These are phyloP conservation scores for Eulemur rufifrons DNA, from an alignment of 2,113 vertebrate genomes.

Conservation along the genomic window DNA sequence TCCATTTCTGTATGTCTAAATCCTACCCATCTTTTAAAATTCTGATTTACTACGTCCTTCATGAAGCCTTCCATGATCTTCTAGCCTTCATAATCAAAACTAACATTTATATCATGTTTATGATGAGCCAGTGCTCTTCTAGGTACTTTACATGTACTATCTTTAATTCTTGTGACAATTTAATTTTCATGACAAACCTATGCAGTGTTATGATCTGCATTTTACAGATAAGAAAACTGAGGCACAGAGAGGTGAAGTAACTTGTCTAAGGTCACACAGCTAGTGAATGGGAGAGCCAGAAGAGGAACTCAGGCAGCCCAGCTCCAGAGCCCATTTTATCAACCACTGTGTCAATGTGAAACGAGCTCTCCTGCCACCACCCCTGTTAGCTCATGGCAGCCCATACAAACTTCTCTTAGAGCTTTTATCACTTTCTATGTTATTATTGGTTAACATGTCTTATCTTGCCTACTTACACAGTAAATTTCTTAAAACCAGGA, in stretches of 20 bases:
- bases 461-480: background rate
- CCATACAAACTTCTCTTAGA: background rate
- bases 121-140: background rate
- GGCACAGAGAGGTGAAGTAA: background rate
- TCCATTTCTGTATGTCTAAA: background rate
- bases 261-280: background rate
- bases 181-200: background rate
- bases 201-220: background rate
- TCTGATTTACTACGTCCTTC: background rate
- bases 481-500: background rate
- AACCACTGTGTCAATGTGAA: background rate
- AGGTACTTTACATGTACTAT: background rate
- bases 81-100: background rate
- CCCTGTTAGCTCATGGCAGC: background rate
- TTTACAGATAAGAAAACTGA: background rate
- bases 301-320: background rate
- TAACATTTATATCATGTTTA: background rate
- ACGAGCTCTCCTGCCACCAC: too few relatives aligned
- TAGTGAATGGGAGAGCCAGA: background rate
- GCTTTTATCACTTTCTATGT: background rate
- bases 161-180: background rate
- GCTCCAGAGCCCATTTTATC: background rate
- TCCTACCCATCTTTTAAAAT: background rate
- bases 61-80: background rate
- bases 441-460: background rate